phyloP scores from a whole-genome alignment of 2,888 invertebrate species.

The Seira sanloemensis region DNA sequence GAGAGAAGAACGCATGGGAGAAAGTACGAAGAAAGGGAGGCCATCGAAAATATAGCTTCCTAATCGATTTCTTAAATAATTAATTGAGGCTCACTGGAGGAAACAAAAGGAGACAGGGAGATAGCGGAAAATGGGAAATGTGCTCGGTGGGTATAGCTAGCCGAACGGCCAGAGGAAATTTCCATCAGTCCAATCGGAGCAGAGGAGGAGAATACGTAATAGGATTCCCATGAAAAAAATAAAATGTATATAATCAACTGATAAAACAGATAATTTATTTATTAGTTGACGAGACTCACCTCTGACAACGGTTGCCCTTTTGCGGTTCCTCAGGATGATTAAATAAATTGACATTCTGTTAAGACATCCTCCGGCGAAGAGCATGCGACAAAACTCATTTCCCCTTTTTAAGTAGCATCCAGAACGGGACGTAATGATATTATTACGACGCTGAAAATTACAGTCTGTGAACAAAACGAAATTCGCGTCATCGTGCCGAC shows the following conservation, averaged over 20 bases:
- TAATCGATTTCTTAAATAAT: constrained; percentile 1
- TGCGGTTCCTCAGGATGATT: too few species aligned
- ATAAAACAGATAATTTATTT: background rate
- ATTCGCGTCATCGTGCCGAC: too few species aligned
- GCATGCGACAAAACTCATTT: too few species aligned
- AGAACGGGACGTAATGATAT: background rate
- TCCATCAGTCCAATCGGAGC: too few species aligned
- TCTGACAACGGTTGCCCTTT: too few species aligned
- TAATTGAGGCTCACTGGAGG: background rate
- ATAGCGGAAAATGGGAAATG: too few species aligned
- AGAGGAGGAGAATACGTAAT: too few species aligned
- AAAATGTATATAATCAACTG: background rate
- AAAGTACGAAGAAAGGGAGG: background rate
- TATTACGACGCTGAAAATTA: background rate
- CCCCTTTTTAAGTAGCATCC: background rate
- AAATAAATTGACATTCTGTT: too few species aligned
- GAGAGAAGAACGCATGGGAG: background rate
- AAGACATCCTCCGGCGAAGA: too few species aligned
- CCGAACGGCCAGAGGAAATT: too few species aligned
- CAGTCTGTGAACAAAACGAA: background rate
- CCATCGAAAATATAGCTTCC: background rate
- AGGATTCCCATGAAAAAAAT: background rate
- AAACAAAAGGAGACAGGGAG: background rate
- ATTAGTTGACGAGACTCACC: too few species aligned
- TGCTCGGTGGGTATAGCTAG: too few species aligned